phyloP scores from a whole-genome alignment of 1,140 invertebrate species.

The Drosophila azteca region DNA sequence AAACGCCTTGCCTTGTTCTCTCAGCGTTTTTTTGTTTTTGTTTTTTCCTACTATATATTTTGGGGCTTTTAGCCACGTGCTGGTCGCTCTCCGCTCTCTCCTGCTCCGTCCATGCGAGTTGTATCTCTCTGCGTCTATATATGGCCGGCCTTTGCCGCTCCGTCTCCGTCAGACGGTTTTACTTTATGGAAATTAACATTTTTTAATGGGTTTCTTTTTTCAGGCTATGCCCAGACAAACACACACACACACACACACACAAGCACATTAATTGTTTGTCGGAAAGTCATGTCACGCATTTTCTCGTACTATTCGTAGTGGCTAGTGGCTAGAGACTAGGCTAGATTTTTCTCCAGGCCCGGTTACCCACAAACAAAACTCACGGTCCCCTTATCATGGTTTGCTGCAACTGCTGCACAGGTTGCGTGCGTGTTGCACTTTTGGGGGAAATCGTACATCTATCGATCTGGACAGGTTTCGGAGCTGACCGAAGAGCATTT shows the following conservation, averaged over 20 bases:
- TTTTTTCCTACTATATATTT: conserved; percentile 37
- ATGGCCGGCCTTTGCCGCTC: not conserved
- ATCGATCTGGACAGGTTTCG: conserved; percentile 41
- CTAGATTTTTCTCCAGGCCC: not conserved
- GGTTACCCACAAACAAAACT: conserved; percentile 11
- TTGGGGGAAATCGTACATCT: conserved; percentile 23
- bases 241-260: not conserved
- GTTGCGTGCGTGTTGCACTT: conserved; percentile 23
- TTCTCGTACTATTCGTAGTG: not conserved
- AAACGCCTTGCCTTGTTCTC: conserved; percentile 1
- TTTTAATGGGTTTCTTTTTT: conserved; percentile 72
- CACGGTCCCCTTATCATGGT: not conserved
- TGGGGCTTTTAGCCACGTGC: conserved; percentile 73
- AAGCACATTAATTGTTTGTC: conserved; percentile 29
- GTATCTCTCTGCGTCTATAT: not conserved
- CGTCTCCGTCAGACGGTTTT: conserved; percentile 39
- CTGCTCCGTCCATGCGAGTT: not conserved
- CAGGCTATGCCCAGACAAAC: conserved; percentile 1
- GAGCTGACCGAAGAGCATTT: conserved; percentile 10
- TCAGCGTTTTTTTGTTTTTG: conserved; percentile 5
- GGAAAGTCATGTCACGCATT: conserved; percentile 30
- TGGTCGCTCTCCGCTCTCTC: too few species aligned
- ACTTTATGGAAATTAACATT: conserved; percentile 77
- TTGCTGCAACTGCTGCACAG: conserved; percentile 3
- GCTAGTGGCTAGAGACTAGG: not conserved